Evolutionary conservation across 2,113 vertebrate species (phyloP).

Genomic region (Vanacampus margaritifer): DNA sequence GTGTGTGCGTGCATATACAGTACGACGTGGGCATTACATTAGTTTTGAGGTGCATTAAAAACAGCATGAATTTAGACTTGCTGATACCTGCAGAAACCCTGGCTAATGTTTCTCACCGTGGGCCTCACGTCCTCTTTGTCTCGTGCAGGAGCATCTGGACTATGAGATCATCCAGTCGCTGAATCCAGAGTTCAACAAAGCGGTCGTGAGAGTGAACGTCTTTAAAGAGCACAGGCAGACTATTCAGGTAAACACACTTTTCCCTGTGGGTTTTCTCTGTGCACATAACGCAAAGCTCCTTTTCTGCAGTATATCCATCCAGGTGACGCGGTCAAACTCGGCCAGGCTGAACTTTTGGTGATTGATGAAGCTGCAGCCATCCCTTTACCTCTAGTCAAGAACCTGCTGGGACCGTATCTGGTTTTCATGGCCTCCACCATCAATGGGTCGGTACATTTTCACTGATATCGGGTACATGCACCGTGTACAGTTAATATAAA

Average conservation of each 20-base stretch:
- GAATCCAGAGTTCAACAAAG: constrained; percentile 97
- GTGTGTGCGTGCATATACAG: no score
- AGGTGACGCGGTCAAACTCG: constrained; percentile 88
- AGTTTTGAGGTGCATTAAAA: no score
- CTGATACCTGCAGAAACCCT: no score
- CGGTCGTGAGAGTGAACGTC: constrained; percentile 93
- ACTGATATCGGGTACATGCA: no score
- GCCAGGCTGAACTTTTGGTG: constrained; percentile 93
- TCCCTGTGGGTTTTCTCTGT: background rate
- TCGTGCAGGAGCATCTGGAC: constrained; percentile 87
- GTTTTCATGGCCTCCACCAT: constrained; percentile 98
- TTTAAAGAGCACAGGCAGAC: constrained; percentile 98
- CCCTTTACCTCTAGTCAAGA: constrained; percentile 91
- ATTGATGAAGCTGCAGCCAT: constrained; percentile 98
- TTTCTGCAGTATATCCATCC: constrained; percentile 89
- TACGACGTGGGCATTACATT: no score
- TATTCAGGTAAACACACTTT: constrained; percentile 80
- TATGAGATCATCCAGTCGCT: constrained; percentile 98
- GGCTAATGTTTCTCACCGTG: background rate
- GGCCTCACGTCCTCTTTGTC: background rate
- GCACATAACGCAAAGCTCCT: background rate
- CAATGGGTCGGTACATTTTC: constrained; percentile 78
- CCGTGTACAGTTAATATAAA: background rate
- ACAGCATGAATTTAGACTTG: no score
- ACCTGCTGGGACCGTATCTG: constrained; percentile 89